Conservation (phyloP, 30 jellyfish, hydroid and myxozoan genomes). For the Hydractinia symbiolongicarpus region DNA sequence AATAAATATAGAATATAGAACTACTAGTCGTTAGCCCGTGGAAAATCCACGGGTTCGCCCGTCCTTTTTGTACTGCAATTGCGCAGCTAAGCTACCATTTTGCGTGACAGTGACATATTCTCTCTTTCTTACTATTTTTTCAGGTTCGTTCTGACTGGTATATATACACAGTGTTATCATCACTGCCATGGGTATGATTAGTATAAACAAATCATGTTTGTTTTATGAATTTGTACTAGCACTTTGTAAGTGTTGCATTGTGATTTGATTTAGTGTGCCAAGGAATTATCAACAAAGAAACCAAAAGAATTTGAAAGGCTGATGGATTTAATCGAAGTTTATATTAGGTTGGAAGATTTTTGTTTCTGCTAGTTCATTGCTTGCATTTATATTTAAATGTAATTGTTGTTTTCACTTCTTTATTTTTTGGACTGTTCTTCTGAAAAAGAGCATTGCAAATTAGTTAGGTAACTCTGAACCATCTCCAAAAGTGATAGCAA, state of each 20-base stretch:
- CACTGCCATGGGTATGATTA: slow-evolving; percentile 87
- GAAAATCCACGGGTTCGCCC: too few species aligned
- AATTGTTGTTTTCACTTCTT: too few species aligned
- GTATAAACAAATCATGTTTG: not conserved
- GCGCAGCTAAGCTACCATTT: too few species aligned
- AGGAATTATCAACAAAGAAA: slow-evolving; percentile 76
- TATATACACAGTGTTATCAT: slow-evolving; percentile 62
- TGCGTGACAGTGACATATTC: not conserved
- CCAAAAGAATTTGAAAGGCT: slow-evolving; percentile 80
- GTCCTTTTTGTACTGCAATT: too few species aligned
- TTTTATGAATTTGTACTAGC: not conserved
- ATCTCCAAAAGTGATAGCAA: too few species aligned
- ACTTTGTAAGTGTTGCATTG: not conserved
- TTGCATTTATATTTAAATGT: too few species aligned
- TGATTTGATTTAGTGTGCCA: slow-evolving; percentile 65
- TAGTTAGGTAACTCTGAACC: too few species aligned
- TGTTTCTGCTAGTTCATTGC: too few species aligned
- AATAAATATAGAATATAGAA: too few species aligned
- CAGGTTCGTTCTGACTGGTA: slow-evolving; percentile 97
- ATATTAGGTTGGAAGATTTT: slow-evolving; percentile 38
- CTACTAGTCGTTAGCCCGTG: too few species aligned
- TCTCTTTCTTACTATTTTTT: not conserved
- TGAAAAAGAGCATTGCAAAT: too few species aligned
- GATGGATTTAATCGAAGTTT: slow-evolving; percentile 53
- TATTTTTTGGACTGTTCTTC: too few species aligned